Evolutionary conservation across 2,888 invertebrate species (phyloP).

Genomic region (Lasioglossum lativentre): DNA sequence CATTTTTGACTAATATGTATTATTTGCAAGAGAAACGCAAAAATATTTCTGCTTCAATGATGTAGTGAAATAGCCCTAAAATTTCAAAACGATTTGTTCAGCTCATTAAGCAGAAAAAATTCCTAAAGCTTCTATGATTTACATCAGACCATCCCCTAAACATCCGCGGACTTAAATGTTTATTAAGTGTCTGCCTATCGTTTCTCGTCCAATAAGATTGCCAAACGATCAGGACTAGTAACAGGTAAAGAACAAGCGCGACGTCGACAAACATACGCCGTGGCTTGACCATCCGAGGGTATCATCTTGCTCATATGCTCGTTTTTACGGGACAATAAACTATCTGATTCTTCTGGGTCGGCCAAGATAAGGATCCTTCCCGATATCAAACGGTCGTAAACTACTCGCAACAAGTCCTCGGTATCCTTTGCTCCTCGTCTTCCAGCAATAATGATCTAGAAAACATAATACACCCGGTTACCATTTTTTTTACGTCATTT

Average conservation of each 20-base stretch:
- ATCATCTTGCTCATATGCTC: conserved; percentile 86
- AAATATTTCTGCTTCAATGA: too few relatives aligned
- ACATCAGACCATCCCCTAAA: neutral
- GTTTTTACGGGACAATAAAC: conserved; percentile 83
- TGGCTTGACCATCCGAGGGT: conserved; percentile 87
- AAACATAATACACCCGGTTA: conserved; percentile 45
- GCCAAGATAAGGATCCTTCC: conserved; percentile 89
- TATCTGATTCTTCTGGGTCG: conserved; percentile 85
- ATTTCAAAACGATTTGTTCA: neutral
- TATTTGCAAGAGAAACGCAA: too few relatives aligned
- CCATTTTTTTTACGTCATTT: neutral
- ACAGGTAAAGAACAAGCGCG: conserved; percentile 92
- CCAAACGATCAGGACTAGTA: conserved; percentile 88
- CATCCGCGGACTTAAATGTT: neutral
- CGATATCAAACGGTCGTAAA: conserved; percentile 88
- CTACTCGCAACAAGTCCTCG: conserved; percentile 88
- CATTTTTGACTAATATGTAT: too few relatives aligned
- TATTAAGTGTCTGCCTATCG: neutral
- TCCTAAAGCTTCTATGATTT: neutral
- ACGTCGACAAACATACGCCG: conserved; percentile 92
- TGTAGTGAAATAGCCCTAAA: neutral
- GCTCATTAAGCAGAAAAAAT: neutral
- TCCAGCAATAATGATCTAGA: conserved; percentile 89
- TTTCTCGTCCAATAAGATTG: conserved; percentile 84
- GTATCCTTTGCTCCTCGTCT: conserved; percentile 88